A percentile compares a stretch with the other conserved stretches of the same genome.
Conservation (phyloP, 1,140 invertebrate species). For the Platorchestia sp. region DNA sequence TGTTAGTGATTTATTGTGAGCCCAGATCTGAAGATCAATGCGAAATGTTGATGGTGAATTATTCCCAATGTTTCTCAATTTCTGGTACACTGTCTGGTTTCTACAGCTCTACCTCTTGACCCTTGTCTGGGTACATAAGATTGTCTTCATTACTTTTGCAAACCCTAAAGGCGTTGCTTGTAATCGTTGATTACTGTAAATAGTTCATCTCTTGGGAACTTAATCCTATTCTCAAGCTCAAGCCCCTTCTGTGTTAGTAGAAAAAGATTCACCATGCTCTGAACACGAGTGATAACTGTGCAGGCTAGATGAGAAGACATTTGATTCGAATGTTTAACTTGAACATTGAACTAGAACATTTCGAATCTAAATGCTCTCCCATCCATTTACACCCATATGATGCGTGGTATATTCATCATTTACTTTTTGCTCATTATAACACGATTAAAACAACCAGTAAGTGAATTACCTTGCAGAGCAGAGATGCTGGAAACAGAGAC, state of each 20-base stretch:
- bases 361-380: background rate
- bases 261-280: background rate
- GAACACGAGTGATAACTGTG: background rate
- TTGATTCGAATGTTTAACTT: no score
- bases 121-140: no score
- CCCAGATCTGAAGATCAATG: no score
- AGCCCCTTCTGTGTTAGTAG: background rate
- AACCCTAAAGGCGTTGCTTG: background rate
- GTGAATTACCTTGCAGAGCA: conserved; percentile 27
- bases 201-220: background rate
- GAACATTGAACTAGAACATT: background rate
- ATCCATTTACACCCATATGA: background rate
- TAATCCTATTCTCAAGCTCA: background rate
- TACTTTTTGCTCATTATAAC: background rate
- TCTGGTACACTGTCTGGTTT: no score
- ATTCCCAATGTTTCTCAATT: no score
- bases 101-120: no score
- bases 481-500: background rate
- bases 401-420: background rate
- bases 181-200: background rate
- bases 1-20: no score
- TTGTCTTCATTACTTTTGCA: no score
- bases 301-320: background rate
- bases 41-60: no score
- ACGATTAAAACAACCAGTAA: background rate